Evolutionary conservation across 2,113 vertebrate genomes (phyloP), one percentile per base, ranked within the genome.

Genomic region (Azemiops feae): DNA sequence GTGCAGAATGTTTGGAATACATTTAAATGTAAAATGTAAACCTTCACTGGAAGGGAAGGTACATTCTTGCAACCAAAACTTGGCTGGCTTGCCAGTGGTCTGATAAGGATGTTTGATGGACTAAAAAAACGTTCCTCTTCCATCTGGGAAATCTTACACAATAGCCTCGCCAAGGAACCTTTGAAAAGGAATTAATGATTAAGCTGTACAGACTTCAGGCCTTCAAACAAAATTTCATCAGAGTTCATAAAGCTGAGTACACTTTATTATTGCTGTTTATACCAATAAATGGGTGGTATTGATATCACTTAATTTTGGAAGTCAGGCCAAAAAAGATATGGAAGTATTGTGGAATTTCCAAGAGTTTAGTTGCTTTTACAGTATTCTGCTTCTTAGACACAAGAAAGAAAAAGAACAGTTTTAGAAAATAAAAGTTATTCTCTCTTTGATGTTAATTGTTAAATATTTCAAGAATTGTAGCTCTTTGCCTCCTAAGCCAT

Each of bases 1-100:
- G 89, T 88, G 85, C 87, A 50, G 93, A 96, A 96, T 93, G 94
- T 94, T 94, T 95, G 93, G 12, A 39, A 27, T 58, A 69, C 27
- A 34, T 95, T 95, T 93, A 91, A 94, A 95, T 85, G 64, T 89
- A 96, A 96, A 93, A 89, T 89, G 87, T 92, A 53, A 96, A 55
- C 91, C 86, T 93, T 94, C 85, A 92, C 43, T 95, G 91, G 94
- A 53, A 94, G 57, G 50, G 0, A 54, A 6, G 18, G 27, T 95
- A 95, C 96, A 96, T 92, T 96, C 92, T 64, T 92, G 52, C 92
- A 92, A 94, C 74, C 47, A 55, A 94, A 94, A 92, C 91, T 95
- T 96, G 93, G 91, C 94, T 91, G 20, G 0, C 89, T 96, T 95
- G 74, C 86, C 64, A 93, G 1, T 0, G 6, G 92, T 92, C 89